Conservation (phyloP, 2,113 vertebrate species). For the Oceanites oceanicus region DNA sequence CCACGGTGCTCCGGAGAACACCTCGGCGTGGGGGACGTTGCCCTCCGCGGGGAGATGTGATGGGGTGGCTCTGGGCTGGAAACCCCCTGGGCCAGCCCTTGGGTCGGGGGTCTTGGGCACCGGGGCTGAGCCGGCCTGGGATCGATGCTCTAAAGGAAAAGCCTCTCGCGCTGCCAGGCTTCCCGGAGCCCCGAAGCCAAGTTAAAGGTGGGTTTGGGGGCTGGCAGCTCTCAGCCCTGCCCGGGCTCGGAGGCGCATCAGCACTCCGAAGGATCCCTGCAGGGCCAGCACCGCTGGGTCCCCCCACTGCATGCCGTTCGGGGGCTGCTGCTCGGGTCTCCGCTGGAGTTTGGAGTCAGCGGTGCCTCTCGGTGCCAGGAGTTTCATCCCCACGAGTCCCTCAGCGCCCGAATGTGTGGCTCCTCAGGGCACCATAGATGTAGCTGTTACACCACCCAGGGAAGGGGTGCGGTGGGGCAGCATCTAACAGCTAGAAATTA, state of each 20-base stretch:
- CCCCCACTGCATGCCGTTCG: rapidly evolving
- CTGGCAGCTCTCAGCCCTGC: not conserved
- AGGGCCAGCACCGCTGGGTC: not conserved
- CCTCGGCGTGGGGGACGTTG: rapidly evolving
- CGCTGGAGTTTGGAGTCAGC: not conserved
- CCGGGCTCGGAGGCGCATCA: rapidly evolving
- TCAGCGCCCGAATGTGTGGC: rapidly evolving
- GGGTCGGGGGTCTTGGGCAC: rapidly evolving
- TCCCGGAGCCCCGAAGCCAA: not conserved
- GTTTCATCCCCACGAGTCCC: not conserved
- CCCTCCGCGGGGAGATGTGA: rapidly evolving
- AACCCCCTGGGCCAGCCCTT: not conserved
- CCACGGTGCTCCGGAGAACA: rapidly evolving
- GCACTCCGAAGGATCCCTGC: not conserved
- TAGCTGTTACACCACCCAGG: not conserved
- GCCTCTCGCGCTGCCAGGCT: not conserved
- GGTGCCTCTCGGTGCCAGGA: not conserved
- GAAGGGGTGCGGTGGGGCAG: not conserved
- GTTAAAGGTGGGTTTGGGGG: not conserved
- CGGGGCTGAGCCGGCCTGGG: not conserved
- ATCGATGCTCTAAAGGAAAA: not conserved
- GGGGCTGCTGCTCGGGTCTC: not conserved
- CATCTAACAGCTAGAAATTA: not conserved
- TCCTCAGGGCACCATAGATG: not conserved
- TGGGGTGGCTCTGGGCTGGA: not conserved